Evolutionary conservation across 2,888 invertebrate genomes (phyloP).

Genomic region (Lacanobia oleracea): DNA sequence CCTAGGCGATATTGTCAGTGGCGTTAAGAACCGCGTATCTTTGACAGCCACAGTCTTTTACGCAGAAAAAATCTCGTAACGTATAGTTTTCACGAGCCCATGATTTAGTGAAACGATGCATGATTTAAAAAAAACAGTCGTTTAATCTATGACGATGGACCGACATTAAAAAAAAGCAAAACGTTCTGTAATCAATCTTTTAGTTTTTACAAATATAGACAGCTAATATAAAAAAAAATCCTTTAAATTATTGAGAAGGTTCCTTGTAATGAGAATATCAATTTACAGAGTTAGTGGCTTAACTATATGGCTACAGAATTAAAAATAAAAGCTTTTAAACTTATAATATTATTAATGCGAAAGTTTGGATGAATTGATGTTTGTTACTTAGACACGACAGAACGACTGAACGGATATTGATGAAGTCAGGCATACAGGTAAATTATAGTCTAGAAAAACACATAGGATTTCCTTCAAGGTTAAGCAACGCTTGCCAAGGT

Average conservation of each 20-base stretch:
- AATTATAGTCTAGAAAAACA: too few species aligned
- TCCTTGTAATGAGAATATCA: background rate
- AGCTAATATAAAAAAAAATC: constrained; percentile 44
- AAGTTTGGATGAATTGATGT: too few species aligned
- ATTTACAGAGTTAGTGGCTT: background rate
- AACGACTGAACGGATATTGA: too few species aligned
- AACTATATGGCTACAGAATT: too few species aligned
- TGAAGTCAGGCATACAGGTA: too few species aligned
- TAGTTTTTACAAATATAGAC: constrained; percentile 51
- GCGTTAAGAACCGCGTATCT: constrained; percentile 10
- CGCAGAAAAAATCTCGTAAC: constrained; percentile 73
- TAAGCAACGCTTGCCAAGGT: too few species aligned
- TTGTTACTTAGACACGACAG: too few species aligned
- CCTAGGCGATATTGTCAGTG: too few species aligned
- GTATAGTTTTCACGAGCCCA: constrained; percentile 82
- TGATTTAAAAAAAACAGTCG: constrained; percentile 69
- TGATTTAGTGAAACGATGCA: constrained; percentile 82
- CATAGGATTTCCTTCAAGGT: too few species aligned
- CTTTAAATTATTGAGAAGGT: constrained; percentile 16
- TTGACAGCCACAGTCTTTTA: constrained; percentile 67
- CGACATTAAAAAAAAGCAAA: constrained; percentile 67
- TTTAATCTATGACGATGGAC: constrained; percentile 75
- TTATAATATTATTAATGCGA: too few species aligned
- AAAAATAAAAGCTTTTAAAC: too few species aligned
- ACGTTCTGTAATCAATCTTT: constrained; percentile 76